phyloP scores from a whole-genome alignment of 2,113 vertebrate genomes.

The Urocolius indicus region DNA sequence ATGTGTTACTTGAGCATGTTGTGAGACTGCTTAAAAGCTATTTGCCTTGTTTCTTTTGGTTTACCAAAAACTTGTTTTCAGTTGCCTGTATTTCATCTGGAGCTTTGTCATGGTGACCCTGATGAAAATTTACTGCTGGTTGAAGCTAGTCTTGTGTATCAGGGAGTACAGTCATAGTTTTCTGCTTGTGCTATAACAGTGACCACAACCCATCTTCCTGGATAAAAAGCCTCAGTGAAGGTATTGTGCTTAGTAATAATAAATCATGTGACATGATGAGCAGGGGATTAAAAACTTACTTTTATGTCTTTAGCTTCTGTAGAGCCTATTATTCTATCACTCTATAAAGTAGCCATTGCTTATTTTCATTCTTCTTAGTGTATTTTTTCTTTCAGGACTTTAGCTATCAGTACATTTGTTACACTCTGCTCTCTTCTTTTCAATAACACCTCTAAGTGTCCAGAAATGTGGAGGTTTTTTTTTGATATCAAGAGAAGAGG shows the following conservation, averaged over 20 bases:
- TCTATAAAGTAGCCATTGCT: not conserved
- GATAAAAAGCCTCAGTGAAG: not conserved
- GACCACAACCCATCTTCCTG: not conserved
- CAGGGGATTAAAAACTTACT: not conserved
- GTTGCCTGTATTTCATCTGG: not conserved
- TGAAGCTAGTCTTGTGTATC: not conserved
- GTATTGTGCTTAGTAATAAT: not conserved
- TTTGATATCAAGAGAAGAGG: not conserved
- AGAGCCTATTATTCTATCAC: not conserved
- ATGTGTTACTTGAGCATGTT: slow-evolving; percentile 11
- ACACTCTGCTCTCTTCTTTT: not conserved
- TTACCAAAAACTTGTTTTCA: not conserved
- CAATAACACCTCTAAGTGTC: not conserved
- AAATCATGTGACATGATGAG: not conserved
- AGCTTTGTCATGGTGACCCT: not conserved
- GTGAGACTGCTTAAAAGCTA: not conserved
- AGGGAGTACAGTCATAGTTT: not conserved
- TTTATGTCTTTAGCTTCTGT: not conserved
- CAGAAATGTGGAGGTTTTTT: not conserved
- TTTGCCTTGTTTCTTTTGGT: not conserved
- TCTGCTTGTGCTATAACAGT: not conserved
- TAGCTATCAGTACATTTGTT: not conserved
- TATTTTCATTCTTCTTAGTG: not conserved
- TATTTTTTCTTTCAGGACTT: slow-evolving; percentile 11
- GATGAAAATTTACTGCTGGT: not conserved